Evolutionary conservation across 2,797 vertebrate species (phyloP).

Genomic region (Hippopotamyrus pictus): DNA sequence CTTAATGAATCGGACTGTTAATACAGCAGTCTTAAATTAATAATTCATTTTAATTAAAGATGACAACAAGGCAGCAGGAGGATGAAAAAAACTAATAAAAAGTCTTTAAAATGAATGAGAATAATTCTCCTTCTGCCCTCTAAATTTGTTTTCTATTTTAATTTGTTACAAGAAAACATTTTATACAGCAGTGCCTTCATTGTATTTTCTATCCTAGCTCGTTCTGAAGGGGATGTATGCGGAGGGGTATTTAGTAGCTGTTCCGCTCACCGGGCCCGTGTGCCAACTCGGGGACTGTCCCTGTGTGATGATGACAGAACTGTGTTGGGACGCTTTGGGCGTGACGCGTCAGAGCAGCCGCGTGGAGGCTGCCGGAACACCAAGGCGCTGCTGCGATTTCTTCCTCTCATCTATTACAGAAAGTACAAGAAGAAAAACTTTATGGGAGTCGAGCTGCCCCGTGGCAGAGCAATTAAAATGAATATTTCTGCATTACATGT

Average conservation of each 20-base stretch:
- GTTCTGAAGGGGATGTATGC: not conserved
- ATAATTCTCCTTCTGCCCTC: not conserved
- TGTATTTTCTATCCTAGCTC: not conserved
- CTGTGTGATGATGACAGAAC: not conserved
- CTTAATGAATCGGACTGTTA: not conserved
- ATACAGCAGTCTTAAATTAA: not conserved
- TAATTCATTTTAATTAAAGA: conserved; percentile 1
- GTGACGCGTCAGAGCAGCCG: not conserved
- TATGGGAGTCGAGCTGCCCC: not conserved
- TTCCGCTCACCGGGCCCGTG: not conserved
- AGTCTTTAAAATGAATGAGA: not conserved
- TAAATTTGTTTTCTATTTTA: not conserved
- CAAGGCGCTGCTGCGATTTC: not conserved
- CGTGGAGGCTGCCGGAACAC: not conserved
- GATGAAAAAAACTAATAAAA: not conserved
- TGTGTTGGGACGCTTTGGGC: not conserved
- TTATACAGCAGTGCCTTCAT: not conserved
- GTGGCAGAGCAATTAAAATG: not conserved
- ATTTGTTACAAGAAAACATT: not conserved
- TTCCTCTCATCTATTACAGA: not conserved
- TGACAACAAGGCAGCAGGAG: not conserved
- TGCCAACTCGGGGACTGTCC: not conserved
- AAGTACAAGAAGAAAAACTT: not conserved
- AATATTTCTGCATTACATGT: not conserved
- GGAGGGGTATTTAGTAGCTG: not conserved